These are phyloP conservation scores for Crossocerus cetratus DNA, from an alignment of 2,888 invertebrate species.

Conservation along the genomic window DNA sequence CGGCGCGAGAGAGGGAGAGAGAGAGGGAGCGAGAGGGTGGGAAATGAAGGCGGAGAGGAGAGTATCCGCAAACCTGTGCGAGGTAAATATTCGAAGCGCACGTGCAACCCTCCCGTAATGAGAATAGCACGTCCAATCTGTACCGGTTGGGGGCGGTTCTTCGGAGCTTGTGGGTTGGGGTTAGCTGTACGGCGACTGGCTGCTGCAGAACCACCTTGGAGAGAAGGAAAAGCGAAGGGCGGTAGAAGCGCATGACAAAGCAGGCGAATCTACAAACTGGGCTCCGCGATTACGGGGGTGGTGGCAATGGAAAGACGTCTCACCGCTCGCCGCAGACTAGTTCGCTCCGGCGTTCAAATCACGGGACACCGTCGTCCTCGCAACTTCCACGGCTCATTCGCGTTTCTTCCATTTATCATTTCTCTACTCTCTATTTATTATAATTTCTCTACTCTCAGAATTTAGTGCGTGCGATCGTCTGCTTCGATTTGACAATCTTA, in stretches of 20 bases:
- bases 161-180: slow-evolving; percentile 46
- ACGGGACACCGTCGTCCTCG: slow-evolving; percentile 62
- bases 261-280: slow-evolving; percentile 39
- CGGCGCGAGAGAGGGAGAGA: neutral
- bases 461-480: too few relatives aligned
- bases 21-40: neutral
- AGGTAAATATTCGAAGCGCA: slow-evolving; percentile 46
- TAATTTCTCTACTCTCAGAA: too few relatives aligned
- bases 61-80: slow-evolving; percentile 31
- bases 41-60: slow-evolving; percentile 16
- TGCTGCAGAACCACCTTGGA: slow-evolving; percentile 35
- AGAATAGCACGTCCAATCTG: slow-evolving; percentile 55
- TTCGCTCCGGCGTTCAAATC: slow-evolving; percentile 74
- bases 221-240: slow-evolving; percentile 39
- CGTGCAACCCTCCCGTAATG: slow-evolving; percentile 53
- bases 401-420: too few relatives aligned
- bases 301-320: neutral
- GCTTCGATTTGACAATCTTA: too few relatives aligned
- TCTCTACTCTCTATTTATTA: too few relatives aligned
- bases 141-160: slow-evolving; percentile 71
- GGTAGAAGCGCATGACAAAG: slow-evolving; percentile 51
- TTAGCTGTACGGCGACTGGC: slow-evolving; percentile 47
- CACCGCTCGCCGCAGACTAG: slow-evolving; percentile 40
- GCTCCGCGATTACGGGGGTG: slow-evolving; percentile 38
- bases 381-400: slow-evolving; percentile 1